Evolutionary conservation across 1,140 invertebrate species (phyloP).

Genomic region (Neodiprion virginianus): DNA sequence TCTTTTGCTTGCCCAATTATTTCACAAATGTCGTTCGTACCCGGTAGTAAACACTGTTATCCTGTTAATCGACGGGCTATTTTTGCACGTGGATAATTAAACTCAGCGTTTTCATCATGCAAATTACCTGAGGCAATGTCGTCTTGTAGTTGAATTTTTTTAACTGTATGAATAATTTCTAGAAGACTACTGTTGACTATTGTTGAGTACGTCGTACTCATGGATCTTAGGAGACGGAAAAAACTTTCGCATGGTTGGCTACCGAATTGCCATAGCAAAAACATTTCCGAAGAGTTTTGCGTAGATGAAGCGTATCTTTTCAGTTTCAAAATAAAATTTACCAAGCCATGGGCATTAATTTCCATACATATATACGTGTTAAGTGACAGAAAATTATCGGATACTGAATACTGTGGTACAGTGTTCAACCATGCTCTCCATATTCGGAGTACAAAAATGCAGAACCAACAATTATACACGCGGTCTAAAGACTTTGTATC

Average conservation of each 20-base stretch:
- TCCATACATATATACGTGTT: constrained; percentile 25
- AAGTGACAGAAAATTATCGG: constrained; percentile 24
- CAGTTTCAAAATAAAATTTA: constrained; percentile 22
- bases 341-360: constrained; percentile 25
- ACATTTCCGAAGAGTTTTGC: background rate
- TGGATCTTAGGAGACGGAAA: background rate
- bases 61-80: background rate
- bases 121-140: background rate
- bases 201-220: background rate
- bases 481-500: background rate
- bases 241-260: background rate
- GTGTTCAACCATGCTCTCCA: constrained; percentile 25
- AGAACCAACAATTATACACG: constrained; percentile 25
- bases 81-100: background rate
- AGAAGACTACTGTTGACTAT: background rate
- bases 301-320: background rate
- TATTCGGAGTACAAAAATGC: constrained; percentile 23
- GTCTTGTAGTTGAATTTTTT: background rate
- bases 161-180: background rate
- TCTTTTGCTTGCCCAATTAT: background rate
- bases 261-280: background rate
- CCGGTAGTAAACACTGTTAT: background rate
- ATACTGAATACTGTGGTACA: constrained; percentile 20
- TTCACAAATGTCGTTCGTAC: background rate
- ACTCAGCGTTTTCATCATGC: background rate